Evolutionary conservation across 2,797 vertebrate genomes (phyloP).

Genomic region (Staurois parvus): DNA sequence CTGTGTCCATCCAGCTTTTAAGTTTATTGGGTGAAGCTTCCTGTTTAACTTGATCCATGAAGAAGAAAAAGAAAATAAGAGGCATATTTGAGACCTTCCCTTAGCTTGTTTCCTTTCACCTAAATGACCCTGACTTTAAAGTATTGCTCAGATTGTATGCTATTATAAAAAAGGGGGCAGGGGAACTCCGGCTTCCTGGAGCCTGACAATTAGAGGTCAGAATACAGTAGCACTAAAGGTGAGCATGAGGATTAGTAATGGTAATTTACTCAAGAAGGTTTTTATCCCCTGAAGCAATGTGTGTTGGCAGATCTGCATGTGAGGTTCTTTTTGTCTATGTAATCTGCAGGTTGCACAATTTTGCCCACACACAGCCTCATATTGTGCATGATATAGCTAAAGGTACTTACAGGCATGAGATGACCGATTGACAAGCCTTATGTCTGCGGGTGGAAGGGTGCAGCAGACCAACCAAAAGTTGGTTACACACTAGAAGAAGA

Average conservation of each 20-base stretch:
- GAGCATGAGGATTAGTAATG: conserved; percentile 47
- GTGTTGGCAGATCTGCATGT: conserved; percentile 23
- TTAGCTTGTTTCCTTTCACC: conserved; percentile 39
- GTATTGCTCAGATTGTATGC: conserved; percentile 17
- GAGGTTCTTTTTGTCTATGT: neutral
- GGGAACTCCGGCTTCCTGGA: conserved; percentile 44
- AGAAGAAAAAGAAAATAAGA: conserved; percentile 41
- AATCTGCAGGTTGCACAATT: neutral
- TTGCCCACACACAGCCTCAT: neutral
- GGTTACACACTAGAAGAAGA: too few relatives aligned
- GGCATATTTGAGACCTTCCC: conserved; percentile 41
- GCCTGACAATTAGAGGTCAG: conserved; percentile 48
- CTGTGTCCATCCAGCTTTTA: neutral
- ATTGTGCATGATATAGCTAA: neutral
- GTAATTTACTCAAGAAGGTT: conserved; percentile 40
- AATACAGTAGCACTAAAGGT: conserved; percentile 48
- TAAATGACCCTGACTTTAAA: conserved; percentile 47
- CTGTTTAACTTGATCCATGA: conserved; percentile 36
- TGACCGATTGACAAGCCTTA: too few relatives aligned
- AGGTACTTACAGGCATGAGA: too few relatives aligned
- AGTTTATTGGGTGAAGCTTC: conserved; percentile 37
- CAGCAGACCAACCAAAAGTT: too few relatives aligned
- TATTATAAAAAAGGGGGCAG: conserved; percentile 26
- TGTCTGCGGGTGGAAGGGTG: too few relatives aligned
- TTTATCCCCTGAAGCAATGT: conserved; percentile 34